These are phyloP conservation scores for Toxotes lorentzi DNA, from an alignment of 2,797 vertebrate genomes.

Conservation along the genomic window DNA sequence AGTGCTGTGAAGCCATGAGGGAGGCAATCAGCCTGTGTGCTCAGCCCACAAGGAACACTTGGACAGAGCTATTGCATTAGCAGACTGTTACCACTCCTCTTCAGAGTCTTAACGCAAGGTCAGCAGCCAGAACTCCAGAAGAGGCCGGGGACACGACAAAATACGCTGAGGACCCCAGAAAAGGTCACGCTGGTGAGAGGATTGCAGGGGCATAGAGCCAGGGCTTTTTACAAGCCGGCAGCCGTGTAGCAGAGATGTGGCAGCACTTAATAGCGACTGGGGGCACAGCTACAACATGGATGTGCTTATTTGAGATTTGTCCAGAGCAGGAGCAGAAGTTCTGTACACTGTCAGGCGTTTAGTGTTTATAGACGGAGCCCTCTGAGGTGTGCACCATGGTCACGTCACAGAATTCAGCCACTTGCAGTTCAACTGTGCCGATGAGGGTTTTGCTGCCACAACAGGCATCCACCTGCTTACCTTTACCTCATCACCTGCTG, in stretches of 20 bases:
- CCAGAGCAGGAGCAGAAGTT: not conserved
- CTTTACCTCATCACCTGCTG: not conserved
- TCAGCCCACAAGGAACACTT: conserved; percentile 53
- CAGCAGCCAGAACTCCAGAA: conserved; percentile 31
- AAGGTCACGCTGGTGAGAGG: conserved; percentile 53
- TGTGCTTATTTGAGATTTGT: conserved; percentile 33
- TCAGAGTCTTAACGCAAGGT: conserved; percentile 53
- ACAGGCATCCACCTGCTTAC: not conserved
- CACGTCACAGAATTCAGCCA: conserved; percentile 8
- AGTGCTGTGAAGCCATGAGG: conserved; percentile 68
- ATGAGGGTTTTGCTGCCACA: not conserved
- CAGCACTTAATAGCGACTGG: conserved; percentile 46
- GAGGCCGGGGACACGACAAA: conserved; percentile 48
- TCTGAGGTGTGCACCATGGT: not conserved
- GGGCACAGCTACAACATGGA: not conserved
- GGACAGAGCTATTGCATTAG: conserved; percentile 77
- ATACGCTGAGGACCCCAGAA: conserved; percentile 29
- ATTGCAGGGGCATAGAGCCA: conserved; percentile 25
- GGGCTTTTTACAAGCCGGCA: conserved; percentile 45
- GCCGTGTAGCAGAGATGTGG: conserved; percentile 32
- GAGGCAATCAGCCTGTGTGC: conserved; percentile 43
- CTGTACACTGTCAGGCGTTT: not conserved
- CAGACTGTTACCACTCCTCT: conserved; percentile 54
- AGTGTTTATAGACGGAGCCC: not conserved
- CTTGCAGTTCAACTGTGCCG: not conserved